These are phyloP conservation scores for Percopsis omiscomaycus DNA, from an alignment of 2,797 vertebrate species.

Conservation along the genomic window DNA sequence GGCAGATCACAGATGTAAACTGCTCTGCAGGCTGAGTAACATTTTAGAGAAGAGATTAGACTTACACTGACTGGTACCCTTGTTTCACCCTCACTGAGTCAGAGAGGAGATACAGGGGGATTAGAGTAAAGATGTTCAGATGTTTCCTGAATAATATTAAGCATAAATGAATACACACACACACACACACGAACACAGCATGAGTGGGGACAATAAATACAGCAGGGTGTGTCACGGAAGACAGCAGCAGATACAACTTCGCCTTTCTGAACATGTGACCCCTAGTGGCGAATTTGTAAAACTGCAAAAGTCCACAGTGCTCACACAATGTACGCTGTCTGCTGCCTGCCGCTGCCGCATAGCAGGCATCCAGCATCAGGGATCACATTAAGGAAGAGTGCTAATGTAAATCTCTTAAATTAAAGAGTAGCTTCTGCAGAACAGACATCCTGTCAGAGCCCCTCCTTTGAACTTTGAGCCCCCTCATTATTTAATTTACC, in stretches of 20 bases:
- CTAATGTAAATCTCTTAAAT: constrained; percentile 7
- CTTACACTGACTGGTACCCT: constrained; percentile 22
- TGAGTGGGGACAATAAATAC: neutral
- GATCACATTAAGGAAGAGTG: constrained; percentile 5
- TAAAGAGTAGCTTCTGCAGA: constrained; percentile 16
- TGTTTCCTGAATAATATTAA: neutral
- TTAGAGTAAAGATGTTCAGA: constrained; percentile 32
- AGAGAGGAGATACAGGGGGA: constrained; percentile 45
- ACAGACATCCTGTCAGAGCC: constrained; percentile 26
- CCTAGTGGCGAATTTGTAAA: constrained; percentile 60
- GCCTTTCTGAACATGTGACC: constrained; percentile 50
- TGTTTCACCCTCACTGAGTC: constrained; percentile 29
- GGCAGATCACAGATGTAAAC: constrained; percentile 46
- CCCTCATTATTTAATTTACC: constrained; percentile 25
- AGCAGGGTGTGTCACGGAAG: constrained; percentile 57
- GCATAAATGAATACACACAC: neutral
- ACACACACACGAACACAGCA: constrained; percentile 1
- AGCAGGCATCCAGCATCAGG: constrained; percentile 20
- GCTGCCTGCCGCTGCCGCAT: constrained; percentile 34
- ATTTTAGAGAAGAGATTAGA: constrained; percentile 44
- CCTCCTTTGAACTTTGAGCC: neutral
- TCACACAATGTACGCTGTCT: constrained; percentile 11
- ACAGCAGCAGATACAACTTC: constrained; percentile 6
- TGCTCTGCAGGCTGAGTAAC: constrained; percentile 35
- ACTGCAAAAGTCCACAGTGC: constrained; percentile 44